Conservation (phyloP, 2,797 vertebrate species). For the Avahi laniger region DNA sequence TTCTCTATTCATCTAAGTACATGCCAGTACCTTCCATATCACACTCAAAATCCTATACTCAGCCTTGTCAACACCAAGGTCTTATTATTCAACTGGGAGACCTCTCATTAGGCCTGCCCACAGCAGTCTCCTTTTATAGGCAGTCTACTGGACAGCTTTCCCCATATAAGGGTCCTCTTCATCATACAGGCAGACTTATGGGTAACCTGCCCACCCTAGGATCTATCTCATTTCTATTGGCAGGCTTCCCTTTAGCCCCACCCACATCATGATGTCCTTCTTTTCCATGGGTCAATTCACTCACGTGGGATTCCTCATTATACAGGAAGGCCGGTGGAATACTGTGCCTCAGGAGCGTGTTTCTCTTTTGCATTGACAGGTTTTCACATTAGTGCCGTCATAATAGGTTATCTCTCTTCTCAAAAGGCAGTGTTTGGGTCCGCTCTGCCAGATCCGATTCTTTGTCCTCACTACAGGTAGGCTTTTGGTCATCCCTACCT, state of each 20-base stretch:
- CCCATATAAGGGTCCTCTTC: neutral
- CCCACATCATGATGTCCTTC: neutral
- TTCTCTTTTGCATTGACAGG: neutral
- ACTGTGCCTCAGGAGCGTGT: rapidly evolving
- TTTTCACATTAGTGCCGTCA: neutral
- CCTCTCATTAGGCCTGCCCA: neutral
- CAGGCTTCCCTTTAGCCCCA: neutral
- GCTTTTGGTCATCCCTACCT: neutral
- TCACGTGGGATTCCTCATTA: neutral
- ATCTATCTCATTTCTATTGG: constrained; percentile 20
- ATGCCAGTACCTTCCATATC: neutral
- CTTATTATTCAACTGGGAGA: neutral
- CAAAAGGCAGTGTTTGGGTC: neutral
- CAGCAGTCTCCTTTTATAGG: neutral
- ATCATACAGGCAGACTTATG: neutral
- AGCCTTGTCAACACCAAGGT: neutral
- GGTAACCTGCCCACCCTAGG: neutral
- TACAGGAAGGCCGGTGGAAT: neutral
- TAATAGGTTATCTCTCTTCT: neutral
- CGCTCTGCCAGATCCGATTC: neutral
- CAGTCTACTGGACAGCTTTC: neutral
- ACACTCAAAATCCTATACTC: neutral
- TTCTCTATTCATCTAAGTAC: neutral
- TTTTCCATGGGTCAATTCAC: neutral
- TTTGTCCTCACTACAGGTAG: neutral